Evolutionary conservation across 2,888 invertebrate genomes (phyloP).

Genomic region (Lysandra bellargus): DNA sequence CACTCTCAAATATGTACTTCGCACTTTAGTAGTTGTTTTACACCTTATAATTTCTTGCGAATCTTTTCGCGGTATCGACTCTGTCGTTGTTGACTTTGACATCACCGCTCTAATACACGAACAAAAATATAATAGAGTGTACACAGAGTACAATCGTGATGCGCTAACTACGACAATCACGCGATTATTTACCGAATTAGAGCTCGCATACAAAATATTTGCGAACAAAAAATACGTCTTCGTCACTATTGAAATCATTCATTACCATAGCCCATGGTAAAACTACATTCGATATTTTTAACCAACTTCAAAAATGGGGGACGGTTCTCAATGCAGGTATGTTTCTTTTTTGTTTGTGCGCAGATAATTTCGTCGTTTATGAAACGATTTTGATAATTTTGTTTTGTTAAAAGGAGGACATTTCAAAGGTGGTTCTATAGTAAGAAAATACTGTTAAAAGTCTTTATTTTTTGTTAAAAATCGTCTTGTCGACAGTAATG

Average conservation of each 20-base stretch:
- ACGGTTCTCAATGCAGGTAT: too few species aligned
- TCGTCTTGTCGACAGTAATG: too few species aligned
- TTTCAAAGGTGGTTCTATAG: too few species aligned
- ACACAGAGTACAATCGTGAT: conserved; percentile 24
- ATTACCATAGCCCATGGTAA: neutral
- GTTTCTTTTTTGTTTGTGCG: too few species aligned
- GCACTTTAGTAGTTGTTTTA: neutral
- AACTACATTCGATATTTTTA: too few species aligned
- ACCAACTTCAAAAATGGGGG: too few species aligned
- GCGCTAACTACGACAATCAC: neutral
- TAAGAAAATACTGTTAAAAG: too few species aligned
- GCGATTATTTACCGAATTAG: conserved; percentile 24
- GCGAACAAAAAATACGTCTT: conserved; percentile 14
- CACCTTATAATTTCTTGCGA: neutral
- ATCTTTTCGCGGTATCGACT: neutral
- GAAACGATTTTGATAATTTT: too few species aligned
- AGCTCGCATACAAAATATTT: conserved; percentile 18
- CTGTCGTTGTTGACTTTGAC: conserved; percentile 4
- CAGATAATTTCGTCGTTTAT: too few species aligned
- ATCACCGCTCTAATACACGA: conserved; percentile 9
- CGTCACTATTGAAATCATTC: neutral
- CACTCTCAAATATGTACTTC: too few species aligned
- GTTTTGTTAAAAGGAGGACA: too few species aligned
- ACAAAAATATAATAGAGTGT: conserved; percentile 19
- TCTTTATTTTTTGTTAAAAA: too few species aligned